A percentile compares a stretch with the other conserved stretches of the same genome.
Evolutionary conservation across 2,888 invertebrate genomes (phyloP).

Genomic region (Abrostola tripartita): DNA sequence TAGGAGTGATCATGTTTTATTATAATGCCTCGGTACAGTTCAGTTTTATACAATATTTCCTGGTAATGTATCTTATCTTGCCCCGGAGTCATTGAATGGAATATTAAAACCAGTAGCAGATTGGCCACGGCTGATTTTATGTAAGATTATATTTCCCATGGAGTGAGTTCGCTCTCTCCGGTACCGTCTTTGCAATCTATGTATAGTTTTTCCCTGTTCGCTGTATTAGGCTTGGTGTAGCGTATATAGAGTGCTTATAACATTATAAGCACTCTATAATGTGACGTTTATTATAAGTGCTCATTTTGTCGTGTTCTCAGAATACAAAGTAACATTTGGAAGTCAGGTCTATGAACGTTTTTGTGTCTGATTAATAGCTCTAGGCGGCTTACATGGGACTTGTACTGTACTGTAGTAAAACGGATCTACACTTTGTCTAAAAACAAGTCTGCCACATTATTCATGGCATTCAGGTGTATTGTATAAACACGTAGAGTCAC

Average conservation of each 20-base stretch:
- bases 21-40: slow-evolving; percentile 41
- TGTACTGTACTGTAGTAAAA: too few relatives aligned
- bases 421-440: too few relatives aligned
- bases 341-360: slow-evolving; percentile 3
- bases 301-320: slow-evolving; percentile 12
- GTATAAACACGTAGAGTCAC: too few relatives aligned
- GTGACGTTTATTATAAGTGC: slow-evolving; percentile 18
- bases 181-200: slow-evolving; percentile 31
- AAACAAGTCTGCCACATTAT: too few relatives aligned
- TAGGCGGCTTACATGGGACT: too few relatives aligned
- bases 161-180: slow-evolving; percentile 15
- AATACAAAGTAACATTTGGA: slow-evolving; percentile 7
- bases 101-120: slow-evolving; percentile 54
- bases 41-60: slow-evolving; percentile 45
- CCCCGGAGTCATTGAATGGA: slow-evolving; percentile 46
- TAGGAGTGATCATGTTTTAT: slow-evolving; percentile 42
- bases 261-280: slow-evolving; percentile 20
- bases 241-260: slow-evolving; percentile 17
- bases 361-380: too few relatives aligned
- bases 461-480: too few relatives aligned
- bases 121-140: slow-evolving; percentile 38
- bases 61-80: slow-evolving; percentile 48
- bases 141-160: slow-evolving; percentile 46
- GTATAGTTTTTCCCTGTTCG: slow-evolving; percentile 30
- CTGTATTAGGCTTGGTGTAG: slow-evolving; percentile 20